Base-by-base conservation (phyloP, 1,140 invertebrate genomes). In the Brachionus koreanus region DNA sequence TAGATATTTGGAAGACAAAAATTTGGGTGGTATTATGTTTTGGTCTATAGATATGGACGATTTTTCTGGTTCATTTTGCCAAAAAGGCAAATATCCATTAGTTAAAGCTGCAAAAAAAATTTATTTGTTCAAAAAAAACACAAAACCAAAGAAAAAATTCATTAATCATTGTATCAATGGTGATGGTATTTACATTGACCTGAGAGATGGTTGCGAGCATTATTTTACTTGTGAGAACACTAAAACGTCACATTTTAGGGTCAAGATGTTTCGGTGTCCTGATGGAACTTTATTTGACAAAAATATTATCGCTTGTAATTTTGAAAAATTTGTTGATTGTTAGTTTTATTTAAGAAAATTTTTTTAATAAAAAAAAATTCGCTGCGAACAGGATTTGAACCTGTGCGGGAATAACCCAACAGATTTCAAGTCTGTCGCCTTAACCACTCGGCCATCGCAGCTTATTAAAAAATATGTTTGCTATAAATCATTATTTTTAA, bases 1-100 rank as follows among this genome's bases (percentile, higher is more conserved):
- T 91, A 92, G 93, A 85, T 97, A 95, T 86, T 93, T 95, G 0
- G 92, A 92, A 72, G 92, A 94, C 81, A 92, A 94, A 83, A 91
- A 82, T 1, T 83, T 85, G 74, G 85, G 85, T 6, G 86, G 86
- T 9, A 79, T 83, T 1, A 85, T 86, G 84, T 74, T 86, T 35
- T 87, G 86, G 86, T 84, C 86, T 10, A 57, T 85, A 4, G 85
- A 61, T 63, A 81, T 81, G 76, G 75, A 79, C 13, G 75, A 52
- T 37, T 57, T 61, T 42, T 39, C 29, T 61, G 72, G 72, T 29
- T 29, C 39, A n/a, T 46, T 76, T 35, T 76, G 72, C 29, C 5
- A 49, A 29, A 29, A 29, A 33, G 72, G 72, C 3, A 46, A 46
- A 49, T 76, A 29, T 76, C 72, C 72, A 13, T 49, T 76, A 5